phyloP scores from a whole-genome alignment of 2,113 vertebrate species.

The Amazona guildingii region DNA sequence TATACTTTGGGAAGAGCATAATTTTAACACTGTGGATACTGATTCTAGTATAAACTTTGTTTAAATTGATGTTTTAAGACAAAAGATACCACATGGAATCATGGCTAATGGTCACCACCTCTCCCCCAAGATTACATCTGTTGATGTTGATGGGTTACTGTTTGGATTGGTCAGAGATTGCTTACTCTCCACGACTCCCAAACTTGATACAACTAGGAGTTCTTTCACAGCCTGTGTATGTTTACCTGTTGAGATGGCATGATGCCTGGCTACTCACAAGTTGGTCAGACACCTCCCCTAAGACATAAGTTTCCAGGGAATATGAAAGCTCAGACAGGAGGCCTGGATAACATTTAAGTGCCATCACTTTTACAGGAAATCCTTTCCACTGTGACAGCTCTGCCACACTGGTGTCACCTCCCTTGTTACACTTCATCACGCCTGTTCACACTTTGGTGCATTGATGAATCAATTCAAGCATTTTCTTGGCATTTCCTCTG shows the following conservation, averaged over 20 bases:
- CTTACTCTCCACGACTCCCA: background rate
- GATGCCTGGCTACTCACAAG: background rate
- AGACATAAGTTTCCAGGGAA: conserved; percentile 33
- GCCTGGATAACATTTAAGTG: conserved; percentile 31
- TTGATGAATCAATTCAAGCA: conserved; percentile 68
- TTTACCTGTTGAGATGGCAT: background rate
- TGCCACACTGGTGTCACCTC: conserved; percentile 55
- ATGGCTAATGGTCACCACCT: background rate
- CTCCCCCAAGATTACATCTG: background rate
- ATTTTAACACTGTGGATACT: background rate
- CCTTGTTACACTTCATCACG: conserved; percentile 68
- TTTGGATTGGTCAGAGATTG: background rate
- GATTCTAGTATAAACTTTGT: background rate
- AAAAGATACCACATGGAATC: background rate
- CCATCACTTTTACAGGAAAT: conserved; percentile 48
- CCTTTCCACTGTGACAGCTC: conserved; percentile 60
- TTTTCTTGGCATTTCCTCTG: conserved; percentile 42
- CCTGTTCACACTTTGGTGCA: conserved; percentile 63
- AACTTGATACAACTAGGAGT: background rate
- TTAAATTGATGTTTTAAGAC: background rate
- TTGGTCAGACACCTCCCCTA: conserved; percentile 7
- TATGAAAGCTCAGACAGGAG: conserved; percentile 50
- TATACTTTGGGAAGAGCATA: background rate
- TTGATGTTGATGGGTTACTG: background rate
- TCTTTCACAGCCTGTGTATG: background rate